Conservation (phyloP, 2,797 vertebrate species). For the Cuniculus paca region DNA sequence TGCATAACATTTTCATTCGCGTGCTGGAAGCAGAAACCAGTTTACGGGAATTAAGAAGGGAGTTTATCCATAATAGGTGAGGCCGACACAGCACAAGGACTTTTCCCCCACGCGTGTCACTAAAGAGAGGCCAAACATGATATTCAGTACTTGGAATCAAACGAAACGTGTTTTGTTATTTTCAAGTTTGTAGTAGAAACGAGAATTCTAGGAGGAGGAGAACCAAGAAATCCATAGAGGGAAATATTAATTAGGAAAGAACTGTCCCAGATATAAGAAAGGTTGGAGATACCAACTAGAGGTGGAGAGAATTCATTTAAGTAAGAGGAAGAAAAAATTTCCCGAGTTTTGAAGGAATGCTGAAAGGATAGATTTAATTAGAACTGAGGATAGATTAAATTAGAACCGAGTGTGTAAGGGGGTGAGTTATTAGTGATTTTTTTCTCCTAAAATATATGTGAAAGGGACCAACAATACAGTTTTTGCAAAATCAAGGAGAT, state of each 20-base stretch:
- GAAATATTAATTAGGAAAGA: neutral
- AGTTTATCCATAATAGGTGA: neutral
- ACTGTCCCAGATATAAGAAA: neutral
- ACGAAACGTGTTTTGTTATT: neutral
- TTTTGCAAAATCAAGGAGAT: neutral
- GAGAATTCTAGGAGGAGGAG: neutral
- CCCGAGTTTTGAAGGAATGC: neutral
- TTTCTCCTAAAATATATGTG: neutral
- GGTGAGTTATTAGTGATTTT: neutral
- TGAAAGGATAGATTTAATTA: constrained; percentile 31
- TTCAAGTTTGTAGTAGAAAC: neutral
- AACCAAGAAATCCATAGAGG: neutral
- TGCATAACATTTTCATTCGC: neutral
- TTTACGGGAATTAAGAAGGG: neutral
- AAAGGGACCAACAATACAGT: neutral
- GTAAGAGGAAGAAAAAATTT: constrained; percentile 38
- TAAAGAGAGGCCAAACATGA: neutral
- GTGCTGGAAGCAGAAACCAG: neutral
- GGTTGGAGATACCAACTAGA: neutral
- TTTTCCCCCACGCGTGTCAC: neutral
- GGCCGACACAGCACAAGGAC: neutral
- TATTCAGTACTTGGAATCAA: neutral
- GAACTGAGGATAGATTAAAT: constrained; percentile 13
- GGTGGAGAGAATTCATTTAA: constrained; percentile 19
- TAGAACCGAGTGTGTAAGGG: neutral